phyloP scores from a whole-genome alignment of 2,113 vertebrate genomes.

The Suricata suricatta region DNA sequence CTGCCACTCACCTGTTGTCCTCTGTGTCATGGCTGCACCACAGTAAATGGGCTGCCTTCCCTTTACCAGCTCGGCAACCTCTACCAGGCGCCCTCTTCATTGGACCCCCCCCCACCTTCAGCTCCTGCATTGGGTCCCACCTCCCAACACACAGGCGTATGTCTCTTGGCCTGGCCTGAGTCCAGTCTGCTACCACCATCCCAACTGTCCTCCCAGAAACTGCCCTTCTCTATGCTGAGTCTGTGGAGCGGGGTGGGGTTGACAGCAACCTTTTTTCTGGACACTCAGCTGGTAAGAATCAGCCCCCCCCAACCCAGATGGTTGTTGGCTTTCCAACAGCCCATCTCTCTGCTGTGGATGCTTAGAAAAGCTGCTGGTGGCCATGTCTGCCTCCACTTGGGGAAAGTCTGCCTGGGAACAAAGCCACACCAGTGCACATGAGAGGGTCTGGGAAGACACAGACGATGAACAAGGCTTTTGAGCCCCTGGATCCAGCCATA shows the following conservation, averaged over 20 bases:
- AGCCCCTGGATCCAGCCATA: background rate
- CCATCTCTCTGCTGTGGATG: background rate
- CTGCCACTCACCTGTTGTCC: background rate
- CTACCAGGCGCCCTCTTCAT: background rate
- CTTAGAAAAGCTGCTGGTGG: background rate
- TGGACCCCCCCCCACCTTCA: too few relatives aligned
- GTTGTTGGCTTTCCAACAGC: background rate
- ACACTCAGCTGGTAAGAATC: background rate
- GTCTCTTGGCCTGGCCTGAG: background rate
- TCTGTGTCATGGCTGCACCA: background rate
- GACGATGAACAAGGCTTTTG: background rate
- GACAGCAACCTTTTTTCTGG: background rate
- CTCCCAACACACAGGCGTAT: background rate
- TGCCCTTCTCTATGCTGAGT: background rate
- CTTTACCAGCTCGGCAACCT: background rate
- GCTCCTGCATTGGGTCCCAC: background rate
- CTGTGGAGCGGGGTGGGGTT: background rate
- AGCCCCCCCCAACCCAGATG: background rate
- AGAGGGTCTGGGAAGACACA: background rate
- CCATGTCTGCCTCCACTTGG: background rate
- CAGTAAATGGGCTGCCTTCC: background rate
- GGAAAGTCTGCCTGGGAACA: background rate
- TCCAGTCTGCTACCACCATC: background rate
- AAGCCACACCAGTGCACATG: background rate
- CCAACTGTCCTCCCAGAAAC: too few relatives aligned